Percentiles rank a stretch among this genome's conserved stretches.
phyloP scores from a whole-genome alignment of 2,888 invertebrate species.

The Heliconius ismenius region DNA sequence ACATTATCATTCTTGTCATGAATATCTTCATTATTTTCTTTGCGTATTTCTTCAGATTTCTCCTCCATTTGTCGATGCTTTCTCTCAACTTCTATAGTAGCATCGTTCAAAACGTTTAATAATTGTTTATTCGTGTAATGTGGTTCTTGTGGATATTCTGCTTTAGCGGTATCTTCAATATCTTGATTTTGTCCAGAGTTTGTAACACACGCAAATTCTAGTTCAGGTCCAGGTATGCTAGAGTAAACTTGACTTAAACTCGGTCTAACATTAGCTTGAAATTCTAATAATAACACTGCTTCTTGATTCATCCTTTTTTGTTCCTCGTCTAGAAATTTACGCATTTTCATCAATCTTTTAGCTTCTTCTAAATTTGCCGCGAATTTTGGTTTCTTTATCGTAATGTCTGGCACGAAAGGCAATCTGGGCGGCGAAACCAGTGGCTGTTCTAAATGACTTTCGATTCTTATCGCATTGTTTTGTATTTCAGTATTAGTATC shows the following conservation, averaged over 20 bases:
- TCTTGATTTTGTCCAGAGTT: conserved; percentile 50
- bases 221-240: conserved; percentile 74
- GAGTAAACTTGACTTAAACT: conserved; percentile 77
- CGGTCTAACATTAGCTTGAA: conserved; percentile 76
- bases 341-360: conserved; percentile 84
- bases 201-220: conserved; percentile 74
- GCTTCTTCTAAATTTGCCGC: conserved; percentile 86
- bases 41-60: background rate
- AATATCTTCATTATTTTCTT: conserved; percentile 14
- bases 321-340: conserved; percentile 84
- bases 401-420: conserved; percentile 74
- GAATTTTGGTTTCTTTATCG: conserved; percentile 85
- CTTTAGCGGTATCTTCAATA: conserved; percentile 33
- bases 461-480: conserved; percentile 65
- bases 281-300: conserved; percentile 73
- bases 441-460: conserved; percentile 68
- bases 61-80: conserved; percentile 30
- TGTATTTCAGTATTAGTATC: conserved; percentile 53
- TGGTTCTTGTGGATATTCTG: conserved; percentile 32
- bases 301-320: conserved; percentile 81
- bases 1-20: background rate
- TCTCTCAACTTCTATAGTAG: conserved; percentile 31
- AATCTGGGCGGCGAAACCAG: conserved; percentile 65
- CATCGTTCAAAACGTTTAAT: conserved; percentile 37
- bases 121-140: conserved; percentile 43